Conservation (phyloP, 1,140 invertebrate genomes). For the Hypothenemus hampei region DNA sequence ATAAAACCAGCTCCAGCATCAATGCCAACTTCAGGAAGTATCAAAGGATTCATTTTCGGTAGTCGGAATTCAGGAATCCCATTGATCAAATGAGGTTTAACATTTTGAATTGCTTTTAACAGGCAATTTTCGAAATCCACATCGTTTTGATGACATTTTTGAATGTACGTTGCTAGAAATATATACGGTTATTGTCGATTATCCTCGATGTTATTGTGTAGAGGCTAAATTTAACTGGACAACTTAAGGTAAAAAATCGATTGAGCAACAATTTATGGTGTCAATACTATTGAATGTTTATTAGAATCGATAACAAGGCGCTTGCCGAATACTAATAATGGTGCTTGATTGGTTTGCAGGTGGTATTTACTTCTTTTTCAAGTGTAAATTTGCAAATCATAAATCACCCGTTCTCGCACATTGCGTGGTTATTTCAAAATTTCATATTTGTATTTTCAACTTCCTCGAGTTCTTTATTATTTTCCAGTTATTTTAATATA, state of each 20-base stretch:
- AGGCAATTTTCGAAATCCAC: constrained; percentile 49
- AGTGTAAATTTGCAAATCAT: neutral
- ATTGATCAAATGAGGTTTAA: constrained; percentile 47
- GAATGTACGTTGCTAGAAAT: constrained; percentile 52
- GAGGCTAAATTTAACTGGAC: neutral
- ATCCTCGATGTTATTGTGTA: neutral
- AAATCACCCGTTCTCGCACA: neutral
- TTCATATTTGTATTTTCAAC: neutral
- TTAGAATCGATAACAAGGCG: constrained; percentile 13
- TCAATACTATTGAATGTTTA: constrained; percentile 24
- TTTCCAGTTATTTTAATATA: neutral
- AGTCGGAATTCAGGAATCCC: constrained; percentile 48
- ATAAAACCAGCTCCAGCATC: constrained; percentile 31
- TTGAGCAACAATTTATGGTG: constrained; percentile 17
- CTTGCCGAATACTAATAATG: constrained; percentile 11
- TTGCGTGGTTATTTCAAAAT: neutral
- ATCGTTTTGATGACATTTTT: constrained; percentile 49
- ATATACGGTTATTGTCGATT: no score
- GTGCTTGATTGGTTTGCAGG: neutral
- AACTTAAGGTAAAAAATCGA: constrained; percentile 7
- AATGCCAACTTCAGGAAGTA: constrained; percentile 33
- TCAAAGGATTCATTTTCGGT: constrained; percentile 46
- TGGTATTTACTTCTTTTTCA: neutral
- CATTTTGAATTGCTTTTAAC: constrained; percentile 44
- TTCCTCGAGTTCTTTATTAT: neutral